Conservation (phyloP, 2,113 vertebrate genomes). For the Tenrec ecaudatus region DNA sequence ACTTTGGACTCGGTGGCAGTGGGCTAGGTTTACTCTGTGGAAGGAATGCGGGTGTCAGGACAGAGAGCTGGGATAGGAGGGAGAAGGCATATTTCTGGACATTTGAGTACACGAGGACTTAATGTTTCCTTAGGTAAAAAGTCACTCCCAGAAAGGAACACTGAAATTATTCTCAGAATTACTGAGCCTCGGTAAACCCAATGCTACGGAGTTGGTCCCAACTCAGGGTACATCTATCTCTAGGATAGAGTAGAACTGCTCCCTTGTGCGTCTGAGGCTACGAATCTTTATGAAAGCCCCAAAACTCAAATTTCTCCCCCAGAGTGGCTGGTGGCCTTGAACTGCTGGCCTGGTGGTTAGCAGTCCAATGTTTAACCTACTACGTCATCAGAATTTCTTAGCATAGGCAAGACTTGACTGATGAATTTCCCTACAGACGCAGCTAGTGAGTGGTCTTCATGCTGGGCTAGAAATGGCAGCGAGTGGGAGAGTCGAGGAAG, state of each 20-base stretch:
- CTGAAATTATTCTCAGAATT: constrained; percentile 50
- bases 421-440: not conserved
- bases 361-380: too few relatives aligned
- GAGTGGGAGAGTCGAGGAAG: not conserved
- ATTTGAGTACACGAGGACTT: not conserved
- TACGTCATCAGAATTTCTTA: not conserved
- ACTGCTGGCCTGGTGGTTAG: too few relatives aligned
- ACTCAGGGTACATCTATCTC: too few relatives aligned
- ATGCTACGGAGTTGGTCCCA: too few relatives aligned
- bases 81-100: constrained; percentile 31
- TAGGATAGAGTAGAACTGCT: too few relatives aligned
- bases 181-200: not conserved
- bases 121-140: not conserved
- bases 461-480: constrained; percentile 8
- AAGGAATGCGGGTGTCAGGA: not conserved
- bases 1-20: too few relatives aligned
- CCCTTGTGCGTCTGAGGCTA: too few relatives aligned
- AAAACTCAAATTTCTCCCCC: too few relatives aligned
- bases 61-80: not conserved
- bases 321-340: too few relatives aligned
- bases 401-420: constrained; percentile 24
- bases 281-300: too few relatives aligned
- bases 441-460: not conserved
- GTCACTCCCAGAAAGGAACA: constrained; percentile 11
- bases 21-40: constrained; percentile 41